A percentile compares a stretch with the other conserved stretches of the same genome.
phyloP scores from a whole-genome alignment of 1,140 invertebrate genomes.

The Pomacea maculata region DNA sequence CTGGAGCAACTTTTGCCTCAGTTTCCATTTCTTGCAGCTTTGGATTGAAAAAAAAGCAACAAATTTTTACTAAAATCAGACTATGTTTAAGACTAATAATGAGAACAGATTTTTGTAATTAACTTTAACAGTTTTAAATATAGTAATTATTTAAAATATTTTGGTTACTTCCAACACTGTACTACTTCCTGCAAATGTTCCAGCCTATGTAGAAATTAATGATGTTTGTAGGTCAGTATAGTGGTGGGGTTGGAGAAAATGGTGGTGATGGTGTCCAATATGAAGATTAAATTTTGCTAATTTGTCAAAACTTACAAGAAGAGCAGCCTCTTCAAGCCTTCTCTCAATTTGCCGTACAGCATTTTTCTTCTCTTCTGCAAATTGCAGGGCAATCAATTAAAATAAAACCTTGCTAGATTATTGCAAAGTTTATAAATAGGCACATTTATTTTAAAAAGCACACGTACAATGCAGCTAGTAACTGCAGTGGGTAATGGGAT shows the following conservation, averaged over 20 bases:
- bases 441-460: too few relatives aligned
- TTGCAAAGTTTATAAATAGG: too few relatives aligned
- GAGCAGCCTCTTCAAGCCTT: conserved; percentile 61
- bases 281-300: too few relatives aligned
- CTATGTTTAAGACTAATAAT: neutral
- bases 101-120: neutral
- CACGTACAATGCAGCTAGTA: too few relatives aligned
- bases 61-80: neutral
- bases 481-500: too few relatives aligned
- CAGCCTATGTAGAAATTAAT: too few relatives aligned
- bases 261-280: too few relatives aligned
- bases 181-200: too few relatives aligned
- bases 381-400: neutral
- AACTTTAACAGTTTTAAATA: neutral
- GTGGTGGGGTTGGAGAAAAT: too few relatives aligned
- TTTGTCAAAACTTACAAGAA: conserved; percentile 42
- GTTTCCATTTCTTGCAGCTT: conserved; percentile 64
- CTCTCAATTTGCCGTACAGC: conserved; percentile 50
- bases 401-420: too few relatives aligned
- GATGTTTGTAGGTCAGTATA: too few relatives aligned
- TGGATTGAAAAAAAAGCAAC: conserved; percentile 6
- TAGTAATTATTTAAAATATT: neutral
- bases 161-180: too few relatives aligned
- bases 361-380: conserved; percentile 59
- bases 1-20: conserved; percentile 60